phyloP scores from a whole-genome alignment of 2,888 invertebrate genomes.

The Agrypnus murinus region DNA sequence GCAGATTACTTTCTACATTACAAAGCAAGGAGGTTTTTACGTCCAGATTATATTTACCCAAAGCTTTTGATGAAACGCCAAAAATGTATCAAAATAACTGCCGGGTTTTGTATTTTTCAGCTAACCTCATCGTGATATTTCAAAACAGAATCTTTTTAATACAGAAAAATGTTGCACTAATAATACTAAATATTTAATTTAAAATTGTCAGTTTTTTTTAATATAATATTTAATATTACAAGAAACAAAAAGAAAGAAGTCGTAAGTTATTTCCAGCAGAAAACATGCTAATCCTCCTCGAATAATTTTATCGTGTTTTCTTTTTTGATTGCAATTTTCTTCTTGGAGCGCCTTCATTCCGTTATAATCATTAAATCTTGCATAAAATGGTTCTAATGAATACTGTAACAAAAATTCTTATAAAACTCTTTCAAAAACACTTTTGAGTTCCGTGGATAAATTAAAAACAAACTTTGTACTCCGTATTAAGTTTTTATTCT shows the following conservation, averaged over 20 bases:
- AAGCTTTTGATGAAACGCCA: slow-evolving; percentile 39
- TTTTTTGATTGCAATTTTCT: slow-evolving; percentile 1
- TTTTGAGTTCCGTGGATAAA: slow-evolving; percentile 30
- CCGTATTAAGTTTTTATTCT: slow-evolving; percentile 25
- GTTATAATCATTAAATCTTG: slow-evolving; percentile 28
- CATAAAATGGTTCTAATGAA: slow-evolving; percentile 18
- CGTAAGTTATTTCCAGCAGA: too few relatives aligned
- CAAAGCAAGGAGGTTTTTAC: slow-evolving; percentile 48
- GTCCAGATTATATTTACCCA: slow-evolving; percentile 42
- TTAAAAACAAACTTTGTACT: slow-evolving; percentile 42
- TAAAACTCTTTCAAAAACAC: slow-evolving; percentile 33
- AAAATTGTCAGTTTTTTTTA: too few relatives aligned
- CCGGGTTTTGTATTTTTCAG: background rate
- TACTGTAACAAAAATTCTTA: slow-evolving; percentile 21
- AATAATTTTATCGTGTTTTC: slow-evolving; percentile 1
- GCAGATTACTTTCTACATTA: slow-evolving; percentile 48
- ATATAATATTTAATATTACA: too few relatives aligned
- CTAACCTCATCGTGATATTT: background rate
- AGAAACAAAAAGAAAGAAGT: too few relatives aligned
- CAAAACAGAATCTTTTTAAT: background rate
- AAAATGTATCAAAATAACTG: slow-evolving; percentile 39
- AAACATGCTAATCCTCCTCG: background rate
- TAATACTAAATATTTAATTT: too few relatives aligned
- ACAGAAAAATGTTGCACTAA: background rate
- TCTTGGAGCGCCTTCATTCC: background rate